A percentile compares a stretch with the other conserved stretches of the same genome.
Evolutionary conservation across 2,113 vertebrate species (phyloP).

Genomic region (Acrocephalus kingi): DNA sequence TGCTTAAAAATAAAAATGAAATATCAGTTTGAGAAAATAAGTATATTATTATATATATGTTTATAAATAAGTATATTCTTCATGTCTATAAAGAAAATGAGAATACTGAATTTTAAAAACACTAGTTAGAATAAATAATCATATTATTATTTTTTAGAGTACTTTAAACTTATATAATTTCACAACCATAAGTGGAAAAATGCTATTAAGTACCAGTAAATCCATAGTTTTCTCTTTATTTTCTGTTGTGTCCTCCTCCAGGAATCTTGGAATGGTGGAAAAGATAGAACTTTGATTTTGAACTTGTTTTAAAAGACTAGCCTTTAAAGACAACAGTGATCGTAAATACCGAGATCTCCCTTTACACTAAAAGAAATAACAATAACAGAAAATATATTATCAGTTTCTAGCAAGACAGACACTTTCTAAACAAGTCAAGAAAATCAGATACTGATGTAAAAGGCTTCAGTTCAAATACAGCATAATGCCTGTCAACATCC

Average conservation of each 20-base stretch:
- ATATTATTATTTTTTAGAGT: not conserved
- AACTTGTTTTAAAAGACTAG: slow-evolving; percentile 73
- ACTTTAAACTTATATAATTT: not conserved
- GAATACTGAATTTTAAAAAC: not conserved
- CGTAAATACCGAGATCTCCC: slow-evolving; percentile 62
- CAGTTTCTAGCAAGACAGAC: not conserved
- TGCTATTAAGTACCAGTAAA: slow-evolving; percentile 71
- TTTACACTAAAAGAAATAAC: slow-evolving; percentile 70
- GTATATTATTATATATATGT: not conserved
- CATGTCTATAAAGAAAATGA: not conserved
- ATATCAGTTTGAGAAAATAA: not conserved
- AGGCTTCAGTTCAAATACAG: not conserved
- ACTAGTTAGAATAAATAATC: not conserved
- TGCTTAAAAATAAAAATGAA: not conserved
- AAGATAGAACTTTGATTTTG: slow-evolving; percentile 44
- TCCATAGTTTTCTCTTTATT: slow-evolving; percentile 56
- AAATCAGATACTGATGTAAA: not conserved
- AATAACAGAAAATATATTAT: not conserved
- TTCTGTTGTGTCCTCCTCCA: slow-evolving; percentile 74
- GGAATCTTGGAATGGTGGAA: slow-evolving; percentile 79
- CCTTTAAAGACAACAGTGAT: slow-evolving; percentile 80
- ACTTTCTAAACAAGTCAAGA: not conserved
- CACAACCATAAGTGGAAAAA: not conserved
- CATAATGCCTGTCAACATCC: accelerated
- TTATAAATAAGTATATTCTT: not conserved